These are phyloP conservation scores for Pantherophis alleghaniensis DNA, from an alignment of 2,797 vertebrate species.

Conservation along the genomic window DNA sequence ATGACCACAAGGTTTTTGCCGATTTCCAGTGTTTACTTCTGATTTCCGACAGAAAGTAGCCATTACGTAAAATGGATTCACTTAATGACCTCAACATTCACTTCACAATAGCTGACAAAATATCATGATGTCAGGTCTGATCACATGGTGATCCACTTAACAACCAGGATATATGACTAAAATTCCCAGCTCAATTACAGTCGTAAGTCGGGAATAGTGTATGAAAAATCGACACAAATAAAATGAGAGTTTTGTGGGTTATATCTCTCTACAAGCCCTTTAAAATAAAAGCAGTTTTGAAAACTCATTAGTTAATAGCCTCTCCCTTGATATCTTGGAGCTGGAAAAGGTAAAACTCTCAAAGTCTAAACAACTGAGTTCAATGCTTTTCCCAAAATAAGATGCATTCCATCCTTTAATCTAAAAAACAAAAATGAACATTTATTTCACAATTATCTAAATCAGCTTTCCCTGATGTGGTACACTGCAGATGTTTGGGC, in stretches of 20 bases:
- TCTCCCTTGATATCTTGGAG: not conserved
- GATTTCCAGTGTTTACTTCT: not conserved
- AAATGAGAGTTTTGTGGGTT: not conserved
- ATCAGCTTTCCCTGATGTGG: not conserved
- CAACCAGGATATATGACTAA: not conserved
- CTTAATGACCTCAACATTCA: not conserved
- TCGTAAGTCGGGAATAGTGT: not conserved
- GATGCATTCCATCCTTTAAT: not conserved
- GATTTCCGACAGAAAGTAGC: not conserved
- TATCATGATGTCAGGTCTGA: not conserved
- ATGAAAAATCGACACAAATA: not conserved
- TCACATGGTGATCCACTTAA: not conserved
- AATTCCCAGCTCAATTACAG: not conserved
- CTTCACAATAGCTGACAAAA: not conserved
- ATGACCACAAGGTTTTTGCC: not conserved
- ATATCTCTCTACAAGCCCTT: not conserved
- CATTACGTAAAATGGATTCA: not conserved
- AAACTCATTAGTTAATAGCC: not conserved
- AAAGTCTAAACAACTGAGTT: not conserved
- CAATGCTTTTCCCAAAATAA: not conserved
- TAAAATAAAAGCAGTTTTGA: not conserved
- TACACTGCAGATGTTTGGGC: not conserved
- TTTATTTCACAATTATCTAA: not conserved
- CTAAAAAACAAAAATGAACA: not conserved
- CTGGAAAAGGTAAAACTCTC: not conserved